Evolutionary conservation across 2,113 vertebrate genomes (phyloP), one percentile per base, ranked within the genome.

Genomic region (Galeopterus variegatus): DNA sequence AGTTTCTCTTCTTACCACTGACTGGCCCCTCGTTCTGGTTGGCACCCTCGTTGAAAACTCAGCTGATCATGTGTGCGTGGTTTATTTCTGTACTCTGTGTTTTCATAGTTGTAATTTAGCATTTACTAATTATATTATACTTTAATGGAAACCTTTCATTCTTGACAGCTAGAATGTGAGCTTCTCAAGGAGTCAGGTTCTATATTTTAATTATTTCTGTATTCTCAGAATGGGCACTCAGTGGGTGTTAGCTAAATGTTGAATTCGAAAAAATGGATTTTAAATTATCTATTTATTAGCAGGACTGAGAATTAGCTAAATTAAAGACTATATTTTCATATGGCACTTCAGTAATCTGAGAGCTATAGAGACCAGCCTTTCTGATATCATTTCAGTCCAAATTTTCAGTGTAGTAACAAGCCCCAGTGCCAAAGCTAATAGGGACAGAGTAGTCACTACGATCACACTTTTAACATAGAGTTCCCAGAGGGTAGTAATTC

Each of bases 81-180:
- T 72, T 81, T 80, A 21, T 81, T 64, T 93, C 18, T 94, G 41
- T 15, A 54, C 54, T 73, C 23, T 93, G 33, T 93, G 64, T 92
- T 80, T 73, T 87, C 36, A 36, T 81, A 75, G 58, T 56, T 75
- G 4, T 81, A 62, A 64, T 56, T 92, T 36, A 65, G 56, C 41
- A 48, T 92, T 81, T 81, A 28, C 36, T 81, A 50, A 82, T 36
- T 88, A 24, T 58, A 21, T 69, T 69, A 24, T 64, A 54, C 67
- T 65, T 58, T 75, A 56, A 54, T 84, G 41, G 88, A 79, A 62
- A 52, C 26, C 19, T 79, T 62, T 62, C 81, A 10, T 5, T 58
- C 52, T 62, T 17, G 14, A 33, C 45, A 50, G 23, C 31, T 60
- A 60, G 41, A 56, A 64, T 54, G 41, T 83, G 58, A 41, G 24